phyloP scores from a whole-genome alignment of 2,888 invertebrate species.

The Ellobium chinense region DNA sequence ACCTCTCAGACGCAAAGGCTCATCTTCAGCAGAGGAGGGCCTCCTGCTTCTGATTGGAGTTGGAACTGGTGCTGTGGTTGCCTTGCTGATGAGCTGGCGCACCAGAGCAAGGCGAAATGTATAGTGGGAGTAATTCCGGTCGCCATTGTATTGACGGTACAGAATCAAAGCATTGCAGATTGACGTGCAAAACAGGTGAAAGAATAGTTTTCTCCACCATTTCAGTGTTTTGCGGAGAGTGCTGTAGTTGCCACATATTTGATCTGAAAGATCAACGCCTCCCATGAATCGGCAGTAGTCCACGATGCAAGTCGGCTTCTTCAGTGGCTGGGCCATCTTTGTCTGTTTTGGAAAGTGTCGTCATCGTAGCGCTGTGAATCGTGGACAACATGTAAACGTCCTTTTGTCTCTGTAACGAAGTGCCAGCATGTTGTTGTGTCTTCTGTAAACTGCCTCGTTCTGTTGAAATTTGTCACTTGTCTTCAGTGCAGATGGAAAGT shows the following conservation, averaged over 20 bases:
- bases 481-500: slow-evolving; percentile 10
- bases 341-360: neutral
- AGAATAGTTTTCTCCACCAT: slow-evolving; percentile 31
- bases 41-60: neutral
- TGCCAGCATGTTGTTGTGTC: slow-evolving; percentile 31
- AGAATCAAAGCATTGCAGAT: slow-evolving; percentile 8
- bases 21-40: neutral
- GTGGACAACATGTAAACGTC: slow-evolving; percentile 9
- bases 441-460: neutral
- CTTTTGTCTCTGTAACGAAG: slow-evolving; percentile 9
- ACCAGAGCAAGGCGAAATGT: neutral
- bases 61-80: neutral
- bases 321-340: neutral
- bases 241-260: slow-evolving; percentile 3
- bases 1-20: neutral
- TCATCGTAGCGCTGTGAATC: neutral
- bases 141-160: neutral
- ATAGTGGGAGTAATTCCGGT: neutral
- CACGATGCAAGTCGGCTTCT: slow-evolving; percentile 1
- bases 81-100: neutral
- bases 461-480: slow-evolving; percentile 28
- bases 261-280: slow-evolving; percentile 23
- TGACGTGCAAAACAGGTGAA: slow-evolving; percentile 2
- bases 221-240: slow-evolving; percentile 12
- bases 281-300: slow-evolving; percentile 8